Percentiles rank a stretch among this genome's conserved stretches.
These are phyloP conservation scores for Coregonus sp. DNA, from an alignment of 2,797 vertebrate species.

Conservation along the genomic window DNA sequence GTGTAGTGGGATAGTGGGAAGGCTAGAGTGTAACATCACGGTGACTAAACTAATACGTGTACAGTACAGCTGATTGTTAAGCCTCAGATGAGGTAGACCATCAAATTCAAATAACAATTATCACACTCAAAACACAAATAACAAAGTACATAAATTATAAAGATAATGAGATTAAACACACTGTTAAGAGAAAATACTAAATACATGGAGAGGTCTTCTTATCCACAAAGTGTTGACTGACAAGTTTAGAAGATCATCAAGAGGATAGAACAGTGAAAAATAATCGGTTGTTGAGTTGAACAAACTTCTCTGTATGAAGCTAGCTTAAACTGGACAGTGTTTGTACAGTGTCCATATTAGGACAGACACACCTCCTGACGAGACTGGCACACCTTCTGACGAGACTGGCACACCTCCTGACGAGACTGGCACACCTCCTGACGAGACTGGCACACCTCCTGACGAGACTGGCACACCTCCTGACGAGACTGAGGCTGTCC, in stretches of 20 bases:
- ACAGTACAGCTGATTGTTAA: slow-evolving; percentile 38
- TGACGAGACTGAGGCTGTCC: background rate
- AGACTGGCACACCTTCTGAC: too few species aligned
- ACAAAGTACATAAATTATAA: slow-evolving; percentile 38
- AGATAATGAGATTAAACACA: slow-evolving; percentile 10
- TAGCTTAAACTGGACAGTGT: background rate
- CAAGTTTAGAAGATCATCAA: background rate
- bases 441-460: background rate
- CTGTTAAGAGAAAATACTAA: background rate
- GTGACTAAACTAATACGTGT: slow-evolving; percentile 8
- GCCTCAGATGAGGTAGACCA: slow-evolving; percentile 73
- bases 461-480: background rate
- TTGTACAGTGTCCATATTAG: background rate
- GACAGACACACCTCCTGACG: background rate
- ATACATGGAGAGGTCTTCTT: background rate
- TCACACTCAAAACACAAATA: slow-evolving; percentile 25
- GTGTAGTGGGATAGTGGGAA: slow-evolving; percentile 7
- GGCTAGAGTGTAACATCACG: slow-evolving; percentile 48
- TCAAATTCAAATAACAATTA: slow-evolving; percentile 38
- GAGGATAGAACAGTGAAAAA: background rate
- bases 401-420: background rate
- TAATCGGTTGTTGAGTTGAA: background rate
- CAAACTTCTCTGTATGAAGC: background rate
- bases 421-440: too few species aligned
- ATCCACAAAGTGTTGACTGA: background rate